Evolutionary conservation across 2,888 invertebrate species (phyloP).

Genomic region (Willowsia nigromaculata): DNA sequence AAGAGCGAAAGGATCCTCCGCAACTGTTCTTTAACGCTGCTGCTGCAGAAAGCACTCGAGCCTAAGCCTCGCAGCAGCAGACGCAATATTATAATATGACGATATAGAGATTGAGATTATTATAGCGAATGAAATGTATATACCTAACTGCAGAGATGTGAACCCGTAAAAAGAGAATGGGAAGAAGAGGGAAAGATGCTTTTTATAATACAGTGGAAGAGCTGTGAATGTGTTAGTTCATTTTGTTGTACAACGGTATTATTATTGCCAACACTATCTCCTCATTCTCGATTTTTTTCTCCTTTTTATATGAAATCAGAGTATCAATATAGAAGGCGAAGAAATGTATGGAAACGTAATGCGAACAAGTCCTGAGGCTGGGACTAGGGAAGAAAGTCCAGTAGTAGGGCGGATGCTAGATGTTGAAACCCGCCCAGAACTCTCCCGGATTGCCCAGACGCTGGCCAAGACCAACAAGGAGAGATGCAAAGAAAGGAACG

Average conservation of each 20-base stretch:
- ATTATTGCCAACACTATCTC: constrained; percentile 30
- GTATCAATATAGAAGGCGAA: no score
- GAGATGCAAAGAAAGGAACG: constrained; percentile 66
- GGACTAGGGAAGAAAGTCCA: constrained; percentile 75
- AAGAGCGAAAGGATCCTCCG: constrained; percentile 34
- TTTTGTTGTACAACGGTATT: constrained; percentile 52
- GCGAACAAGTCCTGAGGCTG: constrained; percentile 72
- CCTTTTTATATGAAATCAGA: no score
- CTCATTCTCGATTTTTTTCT: constrained; percentile 7
- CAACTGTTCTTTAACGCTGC: constrained; percentile 53
- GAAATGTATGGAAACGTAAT: constrained; percentile 49
- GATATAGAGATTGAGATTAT: constrained; percentile 3
- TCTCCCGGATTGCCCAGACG: constrained; percentile 74
- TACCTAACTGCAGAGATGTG: constrained; percentile 28
- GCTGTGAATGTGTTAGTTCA: constrained; percentile 66
- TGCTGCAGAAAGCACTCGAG: constrained; percentile 58
- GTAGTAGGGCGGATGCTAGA: constrained; percentile 75
- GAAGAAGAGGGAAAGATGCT: constrained; percentile 14
- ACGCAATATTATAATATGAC: background rate
- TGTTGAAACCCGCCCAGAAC: constrained; percentile 77
- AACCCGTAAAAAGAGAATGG: constrained; percentile 45
- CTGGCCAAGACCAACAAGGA: constrained; percentile 71
- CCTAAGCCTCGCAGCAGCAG: background rate
- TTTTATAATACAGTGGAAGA: constrained; percentile 48
- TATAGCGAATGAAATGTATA: background rate